Base-by-base conservation (phyloP, 2,797 vertebrate species). In the Dipus sagitta region DNA sequence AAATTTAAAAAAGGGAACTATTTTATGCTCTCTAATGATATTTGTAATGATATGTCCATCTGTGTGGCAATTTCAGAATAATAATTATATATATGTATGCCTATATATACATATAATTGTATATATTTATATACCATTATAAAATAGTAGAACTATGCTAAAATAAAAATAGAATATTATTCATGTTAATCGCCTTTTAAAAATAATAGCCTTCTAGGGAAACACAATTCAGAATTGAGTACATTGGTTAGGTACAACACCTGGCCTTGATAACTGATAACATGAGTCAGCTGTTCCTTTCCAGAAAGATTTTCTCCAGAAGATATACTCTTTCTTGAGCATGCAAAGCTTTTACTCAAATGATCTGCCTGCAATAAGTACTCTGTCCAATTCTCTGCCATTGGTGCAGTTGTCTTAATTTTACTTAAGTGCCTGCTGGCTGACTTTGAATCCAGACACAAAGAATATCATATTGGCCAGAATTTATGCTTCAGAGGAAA, bases 261-360 rank as follows among this genome's bases (percentile, higher is more conserved):
- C 90, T 96, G 81, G 95, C 68, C 74, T 95, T 42, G 72, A 68
- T 96, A 92, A 94, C 83, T 83, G 90, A 88, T 90, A 88, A 93
- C 28, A 21, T 65, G 67, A 90, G 72, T 67, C 47, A 88, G 58
- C 52, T 81, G 10, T 64, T 24, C 82, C 83, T 95, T 95, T 93
- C 88, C 71, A 84, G 83, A 95, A 92, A 94, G 30, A 86, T 81
- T 92, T 93, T 38, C 72, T 95, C 60, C 64, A 90, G 82, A 95
- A 94, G 90, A 88, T 90, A 82, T 86, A 86, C 77, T 95, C 47
- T 94, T 87, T 54, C 79, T 96, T 95, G 68, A 93, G 81, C 1
- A 76, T 58, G 77, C 78, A 95, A 94, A 94, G 74, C 72, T 93
- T 96, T 96, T 94, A 94, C 84, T 95, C 77, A 93, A 89, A 96